These are phyloP conservation scores for Otolemur crassicaudatus DNA, from an alignment of 2,797 vertebrate genomes.

Conservation along the genomic window DNA sequence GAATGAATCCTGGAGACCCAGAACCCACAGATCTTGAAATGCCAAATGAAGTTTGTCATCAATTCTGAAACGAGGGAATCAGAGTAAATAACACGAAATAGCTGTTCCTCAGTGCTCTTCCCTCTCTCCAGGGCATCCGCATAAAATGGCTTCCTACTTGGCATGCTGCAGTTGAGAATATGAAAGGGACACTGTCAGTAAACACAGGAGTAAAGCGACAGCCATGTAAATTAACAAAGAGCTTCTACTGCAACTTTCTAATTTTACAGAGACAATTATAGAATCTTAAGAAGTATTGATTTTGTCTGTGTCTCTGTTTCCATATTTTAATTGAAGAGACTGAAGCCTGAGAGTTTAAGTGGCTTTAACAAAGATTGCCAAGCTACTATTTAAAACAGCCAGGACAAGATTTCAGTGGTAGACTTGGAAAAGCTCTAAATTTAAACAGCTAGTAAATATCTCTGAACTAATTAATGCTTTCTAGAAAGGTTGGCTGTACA, in stretches of 20 bases:
- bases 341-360: background rate
- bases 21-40: conserved; percentile 57
- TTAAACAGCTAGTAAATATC: conserved; percentile 29
- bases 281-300: conserved; percentile 21
- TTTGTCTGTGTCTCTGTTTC: conserved; percentile 24
- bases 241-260: background rate
- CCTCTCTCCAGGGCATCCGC: background rate
- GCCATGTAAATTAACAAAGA: background rate
- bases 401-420: background rate
- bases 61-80: conserved; percentile 52
- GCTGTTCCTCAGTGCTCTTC: background rate
- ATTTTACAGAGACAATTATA: conserved; percentile 10
- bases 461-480: conserved; percentile 8
- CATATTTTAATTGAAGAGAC: conserved; percentile 41
- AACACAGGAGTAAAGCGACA: background rate
- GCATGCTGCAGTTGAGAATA: background rate
- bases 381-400: background rate
- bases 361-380: background rate
- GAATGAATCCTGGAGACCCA: conserved; percentile 63
- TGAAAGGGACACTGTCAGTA: background rate
- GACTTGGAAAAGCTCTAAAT: conserved; percentile 10
- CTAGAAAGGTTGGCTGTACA: background rate
- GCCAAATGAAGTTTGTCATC: conserved; percentile 69
- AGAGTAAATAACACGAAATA: conserved; percentile 28
- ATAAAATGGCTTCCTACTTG: background rate